phyloP scores from a whole-genome alignment of 2,888 invertebrate genomes.

The Anthophora plumipes region DNA sequence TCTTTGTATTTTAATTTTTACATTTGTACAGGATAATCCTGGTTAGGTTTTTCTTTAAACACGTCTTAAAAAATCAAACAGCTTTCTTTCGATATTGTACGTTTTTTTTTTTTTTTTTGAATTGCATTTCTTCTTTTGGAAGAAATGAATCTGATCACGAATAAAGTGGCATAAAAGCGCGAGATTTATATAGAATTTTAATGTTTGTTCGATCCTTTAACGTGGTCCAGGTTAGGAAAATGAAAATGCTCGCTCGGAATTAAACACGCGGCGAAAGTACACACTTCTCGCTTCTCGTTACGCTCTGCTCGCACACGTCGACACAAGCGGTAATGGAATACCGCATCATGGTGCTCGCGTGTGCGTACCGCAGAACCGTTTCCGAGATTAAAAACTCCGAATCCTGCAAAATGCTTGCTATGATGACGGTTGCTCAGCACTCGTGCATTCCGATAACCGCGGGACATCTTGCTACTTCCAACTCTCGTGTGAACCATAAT shows the following conservation, averaged over 20 bases:
- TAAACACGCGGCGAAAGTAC: not conserved
- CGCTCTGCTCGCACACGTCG: not conserved
- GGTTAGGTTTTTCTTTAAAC: too few relatives aligned
- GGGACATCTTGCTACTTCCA: not conserved
- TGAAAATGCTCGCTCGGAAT: constrained; percentile 4
- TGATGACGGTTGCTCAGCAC: not conserved
- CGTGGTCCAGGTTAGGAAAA: not conserved
- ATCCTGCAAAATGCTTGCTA: not conserved
- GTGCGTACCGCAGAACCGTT: constrained; percentile 5
- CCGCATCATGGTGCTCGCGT: not conserved
- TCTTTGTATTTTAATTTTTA: too few relatives aligned
- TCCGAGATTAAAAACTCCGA: constrained; percentile 42
- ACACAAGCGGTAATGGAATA: constrained; percentile 22
- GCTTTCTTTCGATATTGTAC: too few relatives aligned
- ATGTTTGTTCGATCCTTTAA: not conserved
- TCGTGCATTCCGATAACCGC: constrained; percentile 9
- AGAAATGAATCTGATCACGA: too few relatives aligned
- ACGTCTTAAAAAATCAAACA: too few relatives aligned
- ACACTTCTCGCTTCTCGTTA: not conserved
- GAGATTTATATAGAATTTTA: too few relatives aligned
- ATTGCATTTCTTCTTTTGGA: too few relatives aligned
- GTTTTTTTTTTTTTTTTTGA: too few relatives aligned
- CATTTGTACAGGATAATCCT: too few relatives aligned
- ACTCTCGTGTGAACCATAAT: constrained; percentile 12
- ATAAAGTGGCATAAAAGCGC: too few relatives aligned